phyloP scores from a whole-genome alignment of 1,140 invertebrate genomes.

The Lerema accius region DNA sequence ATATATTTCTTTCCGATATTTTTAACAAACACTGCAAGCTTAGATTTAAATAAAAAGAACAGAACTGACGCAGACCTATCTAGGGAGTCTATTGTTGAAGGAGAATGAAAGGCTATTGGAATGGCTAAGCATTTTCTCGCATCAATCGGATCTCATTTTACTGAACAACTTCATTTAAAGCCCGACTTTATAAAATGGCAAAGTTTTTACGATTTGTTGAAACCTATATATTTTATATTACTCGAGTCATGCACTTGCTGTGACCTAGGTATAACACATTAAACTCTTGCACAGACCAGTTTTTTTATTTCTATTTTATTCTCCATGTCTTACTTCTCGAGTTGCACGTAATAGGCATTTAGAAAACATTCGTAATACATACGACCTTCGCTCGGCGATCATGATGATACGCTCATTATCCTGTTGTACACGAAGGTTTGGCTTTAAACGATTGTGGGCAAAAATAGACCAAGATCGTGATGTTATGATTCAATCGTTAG shows the following conservation, averaged over 20 bases:
- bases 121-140: not conserved
- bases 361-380: slow-evolving; percentile 29
- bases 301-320: not conserved
- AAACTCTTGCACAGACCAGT: not conserved
- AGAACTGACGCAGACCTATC: not conserved
- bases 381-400: slow-evolving; percentile 58
- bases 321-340: not conserved
- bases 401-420: slow-evolving; percentile 51
- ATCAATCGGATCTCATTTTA: not conserved
- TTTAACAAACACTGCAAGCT: not conserved
- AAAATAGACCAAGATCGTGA: not conserved
- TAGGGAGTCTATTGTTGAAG: not conserved
- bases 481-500: not conserved
- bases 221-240: not conserved
- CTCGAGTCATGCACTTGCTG: not conserved
- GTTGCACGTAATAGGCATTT: slow-evolving; percentile 7
- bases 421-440: slow-evolving; percentile 44
- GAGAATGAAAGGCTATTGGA: not conserved
- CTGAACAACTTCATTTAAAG: not conserved
- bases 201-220: not conserved
- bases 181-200: not conserved
- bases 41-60: not conserved
- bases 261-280: not conserved
- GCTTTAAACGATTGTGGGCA: slow-evolving; percentile 3
- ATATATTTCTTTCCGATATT: not conserved